phyloP scores from a whole-genome alignment of 2,888 invertebrate genomes.

The Caradrina kadenii region DNA sequence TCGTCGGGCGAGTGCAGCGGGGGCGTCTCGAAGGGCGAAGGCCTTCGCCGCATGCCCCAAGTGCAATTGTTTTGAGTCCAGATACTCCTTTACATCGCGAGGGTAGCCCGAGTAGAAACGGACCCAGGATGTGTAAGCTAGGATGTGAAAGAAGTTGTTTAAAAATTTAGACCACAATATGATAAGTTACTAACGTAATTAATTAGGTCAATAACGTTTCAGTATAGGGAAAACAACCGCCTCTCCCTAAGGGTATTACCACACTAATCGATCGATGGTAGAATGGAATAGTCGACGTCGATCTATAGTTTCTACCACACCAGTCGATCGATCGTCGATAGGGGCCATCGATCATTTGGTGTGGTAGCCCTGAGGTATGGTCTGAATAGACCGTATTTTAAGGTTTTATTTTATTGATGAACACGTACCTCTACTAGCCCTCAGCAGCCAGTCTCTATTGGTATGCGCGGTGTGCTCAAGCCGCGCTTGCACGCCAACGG shows the following conservation, averaged over 20 bases:
- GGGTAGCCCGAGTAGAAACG: constrained; percentile 98
- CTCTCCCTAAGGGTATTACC: too few relatives aligned
- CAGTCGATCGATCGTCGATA: too few relatives aligned
- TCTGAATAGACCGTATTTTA: not conserved
- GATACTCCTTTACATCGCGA: constrained; percentile 93
- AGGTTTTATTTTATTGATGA: not conserved
- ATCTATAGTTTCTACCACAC: too few relatives aligned
- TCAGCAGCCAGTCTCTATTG: constrained; percentile 92
- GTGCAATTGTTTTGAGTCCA: constrained; percentile 95
- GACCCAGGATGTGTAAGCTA: constrained; percentile 97
- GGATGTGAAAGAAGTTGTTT: not conserved
- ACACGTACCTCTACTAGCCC: constrained; percentile 94
- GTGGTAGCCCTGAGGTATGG: too few relatives aligned
- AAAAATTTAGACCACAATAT: not conserved
- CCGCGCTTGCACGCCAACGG: constrained; percentile 94
- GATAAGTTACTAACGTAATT: too few relatives aligned
- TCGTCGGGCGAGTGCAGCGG: constrained; percentile 92
- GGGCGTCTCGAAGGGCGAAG: constrained; percentile 96
- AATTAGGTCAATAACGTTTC: too few relatives aligned
- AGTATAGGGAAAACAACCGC: too few relatives aligned
- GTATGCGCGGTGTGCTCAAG: constrained; percentile 94
- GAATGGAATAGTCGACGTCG: too few relatives aligned
- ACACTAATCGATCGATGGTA: too few relatives aligned
- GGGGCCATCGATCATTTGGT: too few relatives aligned
- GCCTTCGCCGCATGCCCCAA: constrained; percentile 98